phyloP scores from a whole-genome alignment of 2,888 invertebrate species.

The Meloe dianella region DNA sequence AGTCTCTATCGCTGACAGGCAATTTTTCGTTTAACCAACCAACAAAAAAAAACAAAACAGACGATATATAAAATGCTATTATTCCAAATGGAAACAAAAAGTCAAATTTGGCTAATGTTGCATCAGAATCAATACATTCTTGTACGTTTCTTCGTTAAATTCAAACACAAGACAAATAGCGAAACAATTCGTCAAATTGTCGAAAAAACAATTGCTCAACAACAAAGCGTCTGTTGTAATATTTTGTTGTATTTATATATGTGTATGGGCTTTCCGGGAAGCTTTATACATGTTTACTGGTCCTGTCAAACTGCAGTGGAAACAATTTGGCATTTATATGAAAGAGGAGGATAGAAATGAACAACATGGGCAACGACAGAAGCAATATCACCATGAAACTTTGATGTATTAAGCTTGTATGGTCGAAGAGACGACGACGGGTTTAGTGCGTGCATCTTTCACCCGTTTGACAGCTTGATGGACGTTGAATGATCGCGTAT shows the following conservation, averaged over 20 bases:
- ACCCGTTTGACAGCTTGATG: slow-evolving; percentile 48
- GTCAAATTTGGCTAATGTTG: background rate
- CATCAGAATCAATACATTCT: slow-evolving; percentile 6
- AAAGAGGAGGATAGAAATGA: slow-evolving; percentile 20
- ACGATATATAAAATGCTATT: slow-evolving; percentile 28
- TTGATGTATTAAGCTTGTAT: slow-evolving; percentile 37
- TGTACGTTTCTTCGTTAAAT: background rate
- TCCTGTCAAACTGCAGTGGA: slow-evolving; percentile 31
- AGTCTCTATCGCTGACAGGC: slow-evolving; percentile 27
- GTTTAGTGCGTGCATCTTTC: slow-evolving; percentile 49
- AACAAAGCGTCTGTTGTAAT: background rate
- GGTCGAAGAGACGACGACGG: slow-evolving; percentile 36
- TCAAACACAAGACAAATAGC: background rate
- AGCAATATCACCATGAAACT: slow-evolving; percentile 29
- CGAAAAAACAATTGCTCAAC: background rate
- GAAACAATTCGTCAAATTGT: slow-evolving; percentile 5
- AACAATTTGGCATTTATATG: slow-evolving; percentile 26
- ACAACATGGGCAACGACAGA: slow-evolving; percentile 22
- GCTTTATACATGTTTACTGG: slow-evolving; percentile 18
- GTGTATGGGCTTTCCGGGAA: background rate
- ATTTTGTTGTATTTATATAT: background rate
- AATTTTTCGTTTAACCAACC: slow-evolving; percentile 22
- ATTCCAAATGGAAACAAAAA: slow-evolving; percentile 26
- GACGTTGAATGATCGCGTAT: slow-evolving; percentile 55
- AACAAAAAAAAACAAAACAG: too few relatives aligned